A percentile compares a stretch with the other conserved stretches of the same genome.
Conservation (phyloP, 2,113 vertebrate genomes). For the Gila orcuttii region DNA sequence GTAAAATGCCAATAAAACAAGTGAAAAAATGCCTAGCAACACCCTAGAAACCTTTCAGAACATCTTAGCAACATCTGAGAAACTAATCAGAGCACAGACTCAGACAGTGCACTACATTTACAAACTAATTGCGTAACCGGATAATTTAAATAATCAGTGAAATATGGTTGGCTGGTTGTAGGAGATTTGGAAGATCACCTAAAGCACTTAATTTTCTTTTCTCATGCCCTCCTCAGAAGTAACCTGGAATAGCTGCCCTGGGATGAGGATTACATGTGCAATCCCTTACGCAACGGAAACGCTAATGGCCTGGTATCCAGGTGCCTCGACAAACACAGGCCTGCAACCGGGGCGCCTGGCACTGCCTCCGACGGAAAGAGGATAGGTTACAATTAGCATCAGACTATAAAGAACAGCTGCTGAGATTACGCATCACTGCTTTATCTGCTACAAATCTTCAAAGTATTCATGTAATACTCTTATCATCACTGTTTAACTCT, state of each 20-base stretch:
- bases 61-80: background rate
- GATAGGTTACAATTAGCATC: background rate
- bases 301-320: constrained; percentile 23
- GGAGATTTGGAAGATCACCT: constrained; percentile 51
- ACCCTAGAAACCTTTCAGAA: background rate
- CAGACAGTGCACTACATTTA: background rate
- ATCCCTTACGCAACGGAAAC: constrained; percentile 72
- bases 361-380: constrained; percentile 4
- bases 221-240: constrained; percentile 11
- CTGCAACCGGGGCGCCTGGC: constrained; percentile 35
- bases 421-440: background rate
- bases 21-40: background rate
- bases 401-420: background rate
- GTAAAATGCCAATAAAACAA: too few species aligned
- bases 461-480: background rate
- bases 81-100: background rate
- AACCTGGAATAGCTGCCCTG: constrained; percentile 72
- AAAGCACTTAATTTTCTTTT: constrained; percentile 40
- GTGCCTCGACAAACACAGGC: constrained; percentile 44
- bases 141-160: background rate
- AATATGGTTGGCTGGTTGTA: background rate
- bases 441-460: background rate
- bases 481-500: background rate
- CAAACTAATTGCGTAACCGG: background rate
- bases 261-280: constrained; percentile 67